Evolutionary conservation across 2,888 invertebrate species (phyloP), one percentile per base, ranked within the genome.

Genomic region (Carpatolechia fugitivella): DNA sequence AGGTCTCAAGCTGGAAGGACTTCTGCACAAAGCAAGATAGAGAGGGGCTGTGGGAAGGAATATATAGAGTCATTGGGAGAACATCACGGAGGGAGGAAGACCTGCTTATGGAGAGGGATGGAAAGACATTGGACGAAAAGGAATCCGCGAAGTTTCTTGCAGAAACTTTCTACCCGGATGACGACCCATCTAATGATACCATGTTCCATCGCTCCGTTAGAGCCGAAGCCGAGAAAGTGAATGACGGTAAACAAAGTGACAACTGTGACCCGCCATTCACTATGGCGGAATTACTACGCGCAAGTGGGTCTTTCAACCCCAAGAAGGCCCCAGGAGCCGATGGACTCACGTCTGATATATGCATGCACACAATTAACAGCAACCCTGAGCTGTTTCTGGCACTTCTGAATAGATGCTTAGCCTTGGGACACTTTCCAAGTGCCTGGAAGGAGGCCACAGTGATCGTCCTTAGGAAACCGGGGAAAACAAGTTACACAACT

Each of bases 21-120:
- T 57, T 57, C 46, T 57, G 60, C 14, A n/a, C n/a, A 1, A 56
- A 47, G 33, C 60, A 60, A 18, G 58, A 58, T 0, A n/a, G n/a
- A n/a, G n/a, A n/a, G n/a, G n/a, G n/a, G n/a, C n/a, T n/a, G n/a
- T n/a, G n/a, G n/a, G n/a, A n/a, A n/a, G n/a, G n/a, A n/a, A n/a
- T n/a, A n/a, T n/a, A n/a, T n/a, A n/a, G n/a, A n/a, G n/a, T n/a
- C n/a, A n/a, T n/a, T n/a, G n/a, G n/a, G n/a, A n/a, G n/a, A n/a
- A n/a, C n/a, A n/a, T n/a, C n/a, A n/a, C n/a, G n/a, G n/a, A n/a
- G n/a, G n/a, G n/a, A n/a, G n/a, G 60, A 60, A 13, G 46, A 46
- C n/a, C 3, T 24, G 13, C 46, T 30, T 4, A 11, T 48, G 16
- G 33, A n/a, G 1, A 6, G 11, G 6, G 33, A 30, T 3, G 30